Percentiles rank a stretch among this genome's conserved stretches.
Conservation (phyloP, 2,888 invertebrate species). For the Tubulanus polymorphus region DNA sequence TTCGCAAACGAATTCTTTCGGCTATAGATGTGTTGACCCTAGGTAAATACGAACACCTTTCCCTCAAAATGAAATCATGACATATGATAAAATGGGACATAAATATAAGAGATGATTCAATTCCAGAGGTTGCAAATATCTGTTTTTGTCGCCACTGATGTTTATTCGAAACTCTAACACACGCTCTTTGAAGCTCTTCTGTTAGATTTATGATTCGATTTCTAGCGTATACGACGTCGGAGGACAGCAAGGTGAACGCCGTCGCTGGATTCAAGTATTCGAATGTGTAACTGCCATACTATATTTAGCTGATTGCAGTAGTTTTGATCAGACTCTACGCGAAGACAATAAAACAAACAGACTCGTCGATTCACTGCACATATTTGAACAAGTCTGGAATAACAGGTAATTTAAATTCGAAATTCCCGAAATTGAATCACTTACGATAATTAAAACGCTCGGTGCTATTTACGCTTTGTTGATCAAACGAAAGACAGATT, state of each 20-base stretch:
- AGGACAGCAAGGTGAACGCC: constrained; percentile 74
- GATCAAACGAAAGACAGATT: too few relatives aligned
- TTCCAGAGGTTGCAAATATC: too few relatives aligned
- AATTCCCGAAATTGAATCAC: constrained; percentile 3
- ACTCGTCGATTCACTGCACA: constrained; percentile 66
- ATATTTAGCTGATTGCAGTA: constrained; percentile 75
- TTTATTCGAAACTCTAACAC: too few relatives aligned
- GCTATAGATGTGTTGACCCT: too few relatives aligned
- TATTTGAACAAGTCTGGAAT: constrained; percentile 75
- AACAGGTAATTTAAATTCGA: constrained; percentile 59
- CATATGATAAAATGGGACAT: background rate
- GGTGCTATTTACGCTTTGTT: too few relatives aligned
- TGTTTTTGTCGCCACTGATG: too few relatives aligned
- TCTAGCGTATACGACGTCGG: constrained; percentile 75
- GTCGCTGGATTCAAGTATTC: constrained; percentile 81
- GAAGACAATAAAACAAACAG: constrained; percentile 70
- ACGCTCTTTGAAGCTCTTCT: background rate
- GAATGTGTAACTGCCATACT: constrained; percentile 78
- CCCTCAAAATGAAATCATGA: too few relatives aligned
- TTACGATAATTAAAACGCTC: too few relatives aligned
- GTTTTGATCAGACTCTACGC: constrained; percentile 72
- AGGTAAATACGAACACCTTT: too few relatives aligned
- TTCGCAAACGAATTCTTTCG: too few relatives aligned
- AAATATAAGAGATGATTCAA: too few relatives aligned
- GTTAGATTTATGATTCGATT: background rate